A percentile compares a stretch with the other conserved stretches of the same genome.
phyloP scores from a whole-genome alignment of 2,113 vertebrate genomes.

The Chaetura pelagica region DNA sequence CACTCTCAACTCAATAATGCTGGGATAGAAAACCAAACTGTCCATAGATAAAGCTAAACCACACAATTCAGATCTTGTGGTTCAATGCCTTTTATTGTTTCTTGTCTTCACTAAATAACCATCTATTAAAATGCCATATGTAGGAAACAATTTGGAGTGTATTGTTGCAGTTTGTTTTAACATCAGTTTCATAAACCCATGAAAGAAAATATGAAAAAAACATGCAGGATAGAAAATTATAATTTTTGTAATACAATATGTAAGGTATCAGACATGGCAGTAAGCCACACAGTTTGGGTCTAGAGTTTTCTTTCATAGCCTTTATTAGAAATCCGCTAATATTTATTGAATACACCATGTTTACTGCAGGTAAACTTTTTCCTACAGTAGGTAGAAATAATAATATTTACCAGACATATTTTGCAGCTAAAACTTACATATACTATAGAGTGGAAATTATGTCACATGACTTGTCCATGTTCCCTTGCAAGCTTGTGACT shows the following conservation, averaged over 20 bases:
- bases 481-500: not conserved
- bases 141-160: not conserved
- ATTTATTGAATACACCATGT: not conserved
- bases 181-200: not conserved
- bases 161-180: not conserved
- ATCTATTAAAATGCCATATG: not conserved
- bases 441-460: not conserved
- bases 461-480: not conserved
- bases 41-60: not conserved
- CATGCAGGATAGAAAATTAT: not conserved
- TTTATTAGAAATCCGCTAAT: not conserved
- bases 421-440: not conserved
- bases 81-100: not conserved
- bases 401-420: not conserved
- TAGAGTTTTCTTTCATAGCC: not conserved
- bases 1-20: not conserved
- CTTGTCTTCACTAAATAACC: not conserved
- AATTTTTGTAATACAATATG: not conserved
- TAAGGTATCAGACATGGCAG: not conserved
- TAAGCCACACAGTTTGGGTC: not conserved
- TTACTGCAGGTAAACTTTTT: not conserved
- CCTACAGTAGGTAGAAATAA: not conserved
- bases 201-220: not conserved
- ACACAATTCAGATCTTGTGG: not conserved
- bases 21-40: not conserved